Evolutionary conservation across 2,888 invertebrate genomes (phyloP), one percentile per base, ranked within the genome.

Genomic region (Globia sparganii): DNA sequence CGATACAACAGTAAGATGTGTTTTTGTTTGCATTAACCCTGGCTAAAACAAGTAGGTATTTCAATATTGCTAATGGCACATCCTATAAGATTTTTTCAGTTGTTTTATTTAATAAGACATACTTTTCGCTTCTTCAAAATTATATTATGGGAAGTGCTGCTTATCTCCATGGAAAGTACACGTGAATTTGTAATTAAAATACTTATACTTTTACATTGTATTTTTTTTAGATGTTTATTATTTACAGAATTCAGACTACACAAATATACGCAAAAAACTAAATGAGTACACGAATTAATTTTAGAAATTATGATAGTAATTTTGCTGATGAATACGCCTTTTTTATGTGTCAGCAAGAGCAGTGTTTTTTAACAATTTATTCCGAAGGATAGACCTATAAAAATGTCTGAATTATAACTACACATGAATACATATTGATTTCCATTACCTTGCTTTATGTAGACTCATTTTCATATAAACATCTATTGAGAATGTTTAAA

Each of bases 391-490:
- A 18, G 25, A n/a, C n/a, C n/a, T n/a, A 6, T 11, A 0, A 21
- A 11, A 0, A 28, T 13, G 43, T 25, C 13, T 31, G 21, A 65
- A 25, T 28, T 58, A 21, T n/a, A 67, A 49, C 37, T 67, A 56
- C 9, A 11, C 8, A 18, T n/a, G 34, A n/a, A n/a, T 46, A 31
- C 21, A 62, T 43, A 43, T 25, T 58, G 4, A 74, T 59, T 40
- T 18, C 2, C 2, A 21, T 74, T 92, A 95, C 95, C 95, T 95
- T 79, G 94, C 95, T 91, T 93, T 95, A 80, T 95, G 94, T 87
- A 95, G 91, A 91, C 95, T 95, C 95, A 96, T 88, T 86, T 77
- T 79, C 34, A 31, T 59, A n/a, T 28, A 66, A 62, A 73, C 65
- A 34, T 53, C 0, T 25, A 18, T 5, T n/a, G 5, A 75, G 21